Base-by-base conservation (phyloP, 2,888 invertebrate species). In the Caenorhabditis auriculariae region DNA sequence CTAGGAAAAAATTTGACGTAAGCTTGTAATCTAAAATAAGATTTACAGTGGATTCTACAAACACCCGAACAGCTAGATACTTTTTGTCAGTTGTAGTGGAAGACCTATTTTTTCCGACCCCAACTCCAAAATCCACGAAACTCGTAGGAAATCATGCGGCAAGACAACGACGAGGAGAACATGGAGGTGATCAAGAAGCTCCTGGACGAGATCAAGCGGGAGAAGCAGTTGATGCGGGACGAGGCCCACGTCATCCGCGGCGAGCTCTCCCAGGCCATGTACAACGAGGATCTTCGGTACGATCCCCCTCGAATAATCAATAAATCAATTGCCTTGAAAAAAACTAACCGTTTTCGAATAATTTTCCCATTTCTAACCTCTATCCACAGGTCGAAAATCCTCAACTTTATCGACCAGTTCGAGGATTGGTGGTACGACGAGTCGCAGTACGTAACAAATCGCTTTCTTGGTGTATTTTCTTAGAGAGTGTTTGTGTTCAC, bases 341-440 rank as follows among this genome's bases (percentile, higher is more conserved):
- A 35, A 35, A n/a, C 24, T 24, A 45, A 54, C 49, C 54, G 41
- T 42, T 51, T 48, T 54, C 41, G 46, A 12, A 6, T 37, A 47
- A 44, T 32, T n/a, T 48, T 41, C 15, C 23, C 23, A 23, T 39
- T 32, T 12, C 35, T 32, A 32, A 32, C n/a, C 48, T 45, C 38
- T n/a, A 9, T 46, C 45, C 48, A 12, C 44, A 69, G 69, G 43
- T 66, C 69, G 29, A 69, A 69, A 56, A 69, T 69, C 41, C 63
- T 69, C 44, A 69, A 69, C 66, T 69, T 69, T 55, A 65, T 69
- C 54, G 62, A 62, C 43, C 65, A 69, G 54, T 69, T 69, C 52
- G 69, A 69, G 49, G 55, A 57, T 53, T 65, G 60, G 51, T 69
- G 69, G 69, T 66, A 62, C 50, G 69, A 69, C 62, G 65, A 69